Evolutionary conservation across 2,888 invertebrate species (phyloP).

Genomic region (Chirona hameri): DNA sequence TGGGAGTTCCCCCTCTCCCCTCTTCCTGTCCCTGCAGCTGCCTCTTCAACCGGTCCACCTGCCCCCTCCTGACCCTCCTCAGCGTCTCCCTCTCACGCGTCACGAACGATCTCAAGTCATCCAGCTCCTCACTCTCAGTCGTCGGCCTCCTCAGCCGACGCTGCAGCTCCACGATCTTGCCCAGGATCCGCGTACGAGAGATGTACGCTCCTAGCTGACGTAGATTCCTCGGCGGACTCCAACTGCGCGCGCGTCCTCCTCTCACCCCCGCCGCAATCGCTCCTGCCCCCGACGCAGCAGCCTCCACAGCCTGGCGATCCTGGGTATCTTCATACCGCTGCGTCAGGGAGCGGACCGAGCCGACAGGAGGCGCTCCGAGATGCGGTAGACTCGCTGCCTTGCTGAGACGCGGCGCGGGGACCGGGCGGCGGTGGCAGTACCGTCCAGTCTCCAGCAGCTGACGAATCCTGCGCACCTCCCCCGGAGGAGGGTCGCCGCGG

Average conservation of each 20-base stretch:
- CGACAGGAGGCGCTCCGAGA: slow-evolving; percentile 67
- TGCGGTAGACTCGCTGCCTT: background rate
- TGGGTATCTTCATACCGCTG: slow-evolving; percentile 58
- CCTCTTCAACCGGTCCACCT: slow-evolving; percentile 3
- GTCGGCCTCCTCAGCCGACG: background rate
- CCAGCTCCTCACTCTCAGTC: background rate
- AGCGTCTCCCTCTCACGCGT: background rate
- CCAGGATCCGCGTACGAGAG: background rate
- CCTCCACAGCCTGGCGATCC: no score
- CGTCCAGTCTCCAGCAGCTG: background rate
- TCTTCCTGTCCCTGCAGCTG: background rate
- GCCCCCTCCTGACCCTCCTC: background rate
- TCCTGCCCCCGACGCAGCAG: no score
- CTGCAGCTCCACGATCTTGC: slow-evolving; percentile 6
- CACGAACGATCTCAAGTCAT: background rate
- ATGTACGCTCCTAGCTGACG: background rate
- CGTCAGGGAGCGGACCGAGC: slow-evolving; percentile 79
- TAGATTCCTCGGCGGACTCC: background rate
- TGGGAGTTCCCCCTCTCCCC: background rate
- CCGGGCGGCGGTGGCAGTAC: slow-evolving; percentile 30
- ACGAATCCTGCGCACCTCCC: background rate
- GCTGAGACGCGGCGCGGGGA: slow-evolving; percentile 2
- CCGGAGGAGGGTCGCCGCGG: background rate
- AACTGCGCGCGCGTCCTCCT: background rate
- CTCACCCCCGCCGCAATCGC: background rate